phyloP scores from a whole-genome alignment of 2,888 invertebrate genomes.

The Andrena bucephala region DNA sequence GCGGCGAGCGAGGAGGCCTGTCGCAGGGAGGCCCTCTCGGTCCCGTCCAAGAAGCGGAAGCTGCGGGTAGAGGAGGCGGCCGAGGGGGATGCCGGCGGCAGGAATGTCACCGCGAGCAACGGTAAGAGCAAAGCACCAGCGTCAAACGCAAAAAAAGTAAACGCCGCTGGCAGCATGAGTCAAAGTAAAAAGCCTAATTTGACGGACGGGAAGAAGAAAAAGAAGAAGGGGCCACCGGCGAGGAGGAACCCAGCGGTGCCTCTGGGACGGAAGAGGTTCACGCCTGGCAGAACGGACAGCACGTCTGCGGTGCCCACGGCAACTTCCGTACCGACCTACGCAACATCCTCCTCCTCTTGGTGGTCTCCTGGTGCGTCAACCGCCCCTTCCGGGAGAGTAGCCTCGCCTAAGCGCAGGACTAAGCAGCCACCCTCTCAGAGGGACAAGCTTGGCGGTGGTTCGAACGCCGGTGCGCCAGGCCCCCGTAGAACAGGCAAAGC shows the following conservation, averaged over 20 bases:
- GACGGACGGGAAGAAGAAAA: conserved; percentile 75
- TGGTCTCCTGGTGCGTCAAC: conserved; percentile 72
- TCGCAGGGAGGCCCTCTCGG: conserved; percentile 76
- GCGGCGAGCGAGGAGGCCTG: conserved; percentile 79
- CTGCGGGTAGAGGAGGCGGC: conserved; percentile 84
- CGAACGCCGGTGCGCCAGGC: background rate
- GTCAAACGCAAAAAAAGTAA: conserved; percentile 70
- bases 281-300: conserved; percentile 62
- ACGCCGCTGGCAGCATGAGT: conserved; percentile 68
- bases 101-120: conserved; percentile 61
- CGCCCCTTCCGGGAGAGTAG: conserved; percentile 63
- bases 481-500: conserved; percentile 51
- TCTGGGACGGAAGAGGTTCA: conserved; percentile 69
- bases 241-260: conserved; percentile 57
- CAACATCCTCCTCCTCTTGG: conserved; percentile 67
- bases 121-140: conserved; percentile 71
- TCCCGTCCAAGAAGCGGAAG: conserved; percentile 81
- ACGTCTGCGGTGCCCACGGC: conserved; percentile 62
- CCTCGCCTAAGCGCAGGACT: conserved; percentile 48
- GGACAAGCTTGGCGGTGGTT: conserved; percentile 76
- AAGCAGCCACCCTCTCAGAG: conserved; percentile 52
- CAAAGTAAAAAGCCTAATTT: conserved; percentile 75
- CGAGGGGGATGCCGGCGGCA: conserved; percentile 24
- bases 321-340: conserved; percentile 54
- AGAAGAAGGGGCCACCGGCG: conserved; percentile 68